Evolutionary conservation across 2,113 vertebrate species (phyloP), one percentile per base, ranked within the genome.

Genomic region (Sterrhoptilus dennistouni): DNA sequence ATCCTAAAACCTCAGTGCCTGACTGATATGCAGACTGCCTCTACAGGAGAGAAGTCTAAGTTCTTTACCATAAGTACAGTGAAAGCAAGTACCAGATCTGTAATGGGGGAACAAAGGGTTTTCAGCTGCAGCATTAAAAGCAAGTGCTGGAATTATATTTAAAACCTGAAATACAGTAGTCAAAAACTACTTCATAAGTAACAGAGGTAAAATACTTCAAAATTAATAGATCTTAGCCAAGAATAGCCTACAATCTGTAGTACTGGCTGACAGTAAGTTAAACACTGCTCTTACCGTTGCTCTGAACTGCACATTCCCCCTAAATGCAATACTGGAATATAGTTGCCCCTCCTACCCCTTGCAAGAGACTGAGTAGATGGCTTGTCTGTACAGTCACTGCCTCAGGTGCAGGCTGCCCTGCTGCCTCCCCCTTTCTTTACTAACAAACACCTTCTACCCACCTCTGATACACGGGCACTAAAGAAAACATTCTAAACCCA

Each of bases 381-480:
- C 10, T 22, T 60, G 12, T 44, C 60, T 56, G 33, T 1, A 9
- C 36, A 83, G 54, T 3, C 66, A 42, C n/a, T 63, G 33, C 81
- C 59, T 54, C 0, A 0, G 47, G 29, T 45, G 17, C 29, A 69
- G 66, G 36, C 21, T 69, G 71, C 42, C 38, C 27, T 72, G 70
- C 9, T 4, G 8, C 44, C 16, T 76, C 57, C 28, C 54, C 60
- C 25, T 76, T 29, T 25, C 54, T 52, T 36, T 22, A 65, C 40
- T 28, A 78, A 29, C 6, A 71, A n/a, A 80, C 2, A 60, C 9
- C 5, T 20, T 50, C 47, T 42, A 49, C 17, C 54, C 35, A 45
- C 9, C 28, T 47, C 13, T 25, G 23, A 33, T 36, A 47, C 0
- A 0, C 2, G 16, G 36, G 31, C 74, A 89, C 19, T 40, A 38